A percentile compares a stretch with the other conserved stretches of the same genome.
phyloP scores from a whole-genome alignment of 1,140 invertebrate species.

The Lethrus apterus region DNA sequence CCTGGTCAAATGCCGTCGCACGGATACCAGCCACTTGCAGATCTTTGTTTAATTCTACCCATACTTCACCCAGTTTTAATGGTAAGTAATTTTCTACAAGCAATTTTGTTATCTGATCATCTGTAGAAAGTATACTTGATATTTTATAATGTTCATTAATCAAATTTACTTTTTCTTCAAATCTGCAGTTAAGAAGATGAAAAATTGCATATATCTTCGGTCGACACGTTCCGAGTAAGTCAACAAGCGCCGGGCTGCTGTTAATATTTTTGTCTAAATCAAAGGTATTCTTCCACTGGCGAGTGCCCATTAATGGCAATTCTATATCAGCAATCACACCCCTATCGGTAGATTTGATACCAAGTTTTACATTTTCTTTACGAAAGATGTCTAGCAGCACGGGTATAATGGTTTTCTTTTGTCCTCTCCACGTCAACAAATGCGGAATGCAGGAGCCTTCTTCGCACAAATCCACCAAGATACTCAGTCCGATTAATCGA shows the following conservation, averaged over 20 bases:
- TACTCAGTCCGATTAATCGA: conserved; percentile 10
- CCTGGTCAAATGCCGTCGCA: conserved; percentile 22
- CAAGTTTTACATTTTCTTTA: conserved; percentile 9
- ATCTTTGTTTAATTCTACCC: conserved; percentile 28
- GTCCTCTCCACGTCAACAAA: conserved; percentile 16
- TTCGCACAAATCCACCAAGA: conserved; percentile 17
- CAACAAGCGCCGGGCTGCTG: conserved; percentile 22
- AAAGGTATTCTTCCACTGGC: conserved; percentile 18
- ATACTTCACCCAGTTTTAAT: conserved; percentile 31
- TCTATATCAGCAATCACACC: conserved; percentile 18
- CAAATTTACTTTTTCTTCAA: background rate
- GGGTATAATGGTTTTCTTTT: conserved; percentile 4
- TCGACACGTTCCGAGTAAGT: conserved; percentile 28
- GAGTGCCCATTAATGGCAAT: conserved; percentile 20
- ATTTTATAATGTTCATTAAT: background rate
- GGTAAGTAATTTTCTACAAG: conserved; percentile 31
- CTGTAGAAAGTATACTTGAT: background rate
- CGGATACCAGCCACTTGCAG: conserved; percentile 21
- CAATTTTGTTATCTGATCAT: conserved; percentile 25
- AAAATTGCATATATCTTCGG: conserved; percentile 34
- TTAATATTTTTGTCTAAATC: conserved; percentile 8
- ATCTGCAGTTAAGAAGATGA: conserved; percentile 19
- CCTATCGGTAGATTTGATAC: conserved; percentile 4
- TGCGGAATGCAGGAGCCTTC: conserved; percentile 15
- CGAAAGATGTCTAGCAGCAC: conserved; percentile 13